Base-by-base conservation (phyloP, 2,797 vertebrate species). In the Diceros bicornis region DNA sequence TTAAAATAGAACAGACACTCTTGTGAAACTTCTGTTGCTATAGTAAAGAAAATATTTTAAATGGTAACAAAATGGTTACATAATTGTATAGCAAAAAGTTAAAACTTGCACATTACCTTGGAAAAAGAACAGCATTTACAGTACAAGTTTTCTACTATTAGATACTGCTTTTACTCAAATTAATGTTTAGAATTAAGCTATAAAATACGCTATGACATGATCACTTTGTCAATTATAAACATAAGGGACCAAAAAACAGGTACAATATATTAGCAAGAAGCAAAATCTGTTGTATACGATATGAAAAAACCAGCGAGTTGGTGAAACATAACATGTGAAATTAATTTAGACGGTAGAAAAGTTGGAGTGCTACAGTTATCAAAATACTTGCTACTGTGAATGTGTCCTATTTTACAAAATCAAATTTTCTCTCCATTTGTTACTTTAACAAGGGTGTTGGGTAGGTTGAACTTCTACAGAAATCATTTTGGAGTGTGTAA, bases 41-140 rank as follows among this genome's bases (percentile, higher is more conserved):
- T 96, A 55, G 17, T 86, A 94, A 83, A 94, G 21, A 95, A 97
- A 94, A 91, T 62, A 94, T 44, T 87, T 50, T 13, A 91, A 94
- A 82, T 89, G 3, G 9, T 75, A 92, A 79, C 2, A 79, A 96
- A 85, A 88, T 37, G 25, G 34, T 82, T 44, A 21, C 4, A 78
- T 62, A 88, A 92, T 72, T 95, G 71, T 20, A 81, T n/a, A 96
- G 1, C 52, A 0, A 93, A 89, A 95, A 89, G 14, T 47, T 92
- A 29, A 91, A 96, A 95, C 1, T 23, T 90, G 23, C 9, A 66
- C 2, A 79, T 91, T 90, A 84, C 50, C 62, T 77, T 95, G 44
- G 79, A 92, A 92, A 91, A 10, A 82, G 16, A 68, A 92, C 29
- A 83, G 29, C 41, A 78, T 52, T 89, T 50, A 50, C 2, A 78